These are phyloP conservation scores for Tineola bisselliella DNA, from an alignment of 2,888 invertebrate species.

Conservation along the genomic window DNA sequence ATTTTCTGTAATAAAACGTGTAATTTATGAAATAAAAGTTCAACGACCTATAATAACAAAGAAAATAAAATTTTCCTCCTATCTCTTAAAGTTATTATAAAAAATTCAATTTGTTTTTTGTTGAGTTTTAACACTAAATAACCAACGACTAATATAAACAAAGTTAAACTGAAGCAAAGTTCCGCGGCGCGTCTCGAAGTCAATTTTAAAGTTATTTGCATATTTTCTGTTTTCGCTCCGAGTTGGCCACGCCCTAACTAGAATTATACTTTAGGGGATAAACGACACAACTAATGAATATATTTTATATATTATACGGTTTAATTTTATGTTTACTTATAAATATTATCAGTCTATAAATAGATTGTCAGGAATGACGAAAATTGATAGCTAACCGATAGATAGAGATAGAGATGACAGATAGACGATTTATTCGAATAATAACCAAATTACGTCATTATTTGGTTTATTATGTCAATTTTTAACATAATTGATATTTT, in stretches of 20 bases:
- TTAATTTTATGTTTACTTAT: too few species aligned
- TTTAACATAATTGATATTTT: too few species aligned
- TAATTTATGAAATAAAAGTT: too few species aligned
- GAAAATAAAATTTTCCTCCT: not conserved
- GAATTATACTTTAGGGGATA: not conserved
- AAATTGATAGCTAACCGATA: too few species aligned
- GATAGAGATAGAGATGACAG: too few species aligned
- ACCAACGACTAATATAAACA: slow-evolving; percentile 7
- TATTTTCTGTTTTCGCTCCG: slow-evolving; percentile 37
- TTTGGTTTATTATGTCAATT: too few species aligned
- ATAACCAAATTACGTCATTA: too few species aligned
- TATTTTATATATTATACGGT: too few species aligned
- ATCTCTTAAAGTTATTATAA: not conserved
- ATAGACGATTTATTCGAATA: too few species aligned
- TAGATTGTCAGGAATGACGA: too few species aligned
- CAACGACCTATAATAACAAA: not conserved
- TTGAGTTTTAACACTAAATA: not conserved
- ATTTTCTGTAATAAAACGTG: too few species aligned
- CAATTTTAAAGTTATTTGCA: slow-evolving; percentile 49
- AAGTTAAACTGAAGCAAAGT: slow-evolving; percentile 7
- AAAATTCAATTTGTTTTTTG: not conserved
- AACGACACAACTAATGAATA: not conserved
- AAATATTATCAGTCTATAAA: too few species aligned
- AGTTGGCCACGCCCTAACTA: slow-evolving; percentile 4
- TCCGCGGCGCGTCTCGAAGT: slow-evolving; percentile 28